Evolutionary conservation across 2,113 vertebrate genomes (phyloP).

Genomic region (Dermatemys mawii): DNA sequence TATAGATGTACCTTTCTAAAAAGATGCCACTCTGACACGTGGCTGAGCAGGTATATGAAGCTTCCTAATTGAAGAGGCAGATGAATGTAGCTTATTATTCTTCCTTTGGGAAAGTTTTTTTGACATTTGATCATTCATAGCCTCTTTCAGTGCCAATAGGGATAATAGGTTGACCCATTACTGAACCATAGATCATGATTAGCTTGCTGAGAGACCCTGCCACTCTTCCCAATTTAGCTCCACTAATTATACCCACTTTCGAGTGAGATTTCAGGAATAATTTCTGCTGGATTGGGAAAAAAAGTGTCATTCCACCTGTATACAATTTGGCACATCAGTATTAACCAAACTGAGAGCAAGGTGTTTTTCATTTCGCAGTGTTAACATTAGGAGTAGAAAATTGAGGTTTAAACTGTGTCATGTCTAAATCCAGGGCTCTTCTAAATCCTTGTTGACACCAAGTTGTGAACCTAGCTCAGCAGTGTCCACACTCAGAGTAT

Average conservation of each 20-base stretch:
- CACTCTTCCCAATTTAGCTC: not conserved
- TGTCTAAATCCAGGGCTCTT: not conserved
- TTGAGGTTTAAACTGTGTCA: not conserved
- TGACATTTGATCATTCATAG: not conserved
- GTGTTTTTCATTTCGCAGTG: not conserved
- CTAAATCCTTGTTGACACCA: not conserved
- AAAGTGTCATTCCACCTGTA: not conserved
- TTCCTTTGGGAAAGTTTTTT: not conserved
- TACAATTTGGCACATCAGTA: not conserved
- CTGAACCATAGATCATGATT: not conserved
- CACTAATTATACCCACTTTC: not conserved
- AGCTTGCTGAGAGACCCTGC: not conserved
- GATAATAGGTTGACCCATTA: not conserved
- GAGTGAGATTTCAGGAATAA: not conserved
- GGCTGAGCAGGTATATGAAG: not conserved
- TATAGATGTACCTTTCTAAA: not conserved
- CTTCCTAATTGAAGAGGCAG: not conserved
- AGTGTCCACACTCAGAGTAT: not conserved
- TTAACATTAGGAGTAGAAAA: not conserved
- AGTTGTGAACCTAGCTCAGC: not conserved
- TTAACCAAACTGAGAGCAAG: not conserved
- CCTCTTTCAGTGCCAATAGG: not conserved
- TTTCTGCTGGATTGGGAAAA: not conserved
- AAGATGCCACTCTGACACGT: not conserved
- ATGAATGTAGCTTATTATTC: not conserved